Evolutionary conservation across 2,113 vertebrate genomes (phyloP).

Genomic region (Sinosuthora webbiana): DNA sequence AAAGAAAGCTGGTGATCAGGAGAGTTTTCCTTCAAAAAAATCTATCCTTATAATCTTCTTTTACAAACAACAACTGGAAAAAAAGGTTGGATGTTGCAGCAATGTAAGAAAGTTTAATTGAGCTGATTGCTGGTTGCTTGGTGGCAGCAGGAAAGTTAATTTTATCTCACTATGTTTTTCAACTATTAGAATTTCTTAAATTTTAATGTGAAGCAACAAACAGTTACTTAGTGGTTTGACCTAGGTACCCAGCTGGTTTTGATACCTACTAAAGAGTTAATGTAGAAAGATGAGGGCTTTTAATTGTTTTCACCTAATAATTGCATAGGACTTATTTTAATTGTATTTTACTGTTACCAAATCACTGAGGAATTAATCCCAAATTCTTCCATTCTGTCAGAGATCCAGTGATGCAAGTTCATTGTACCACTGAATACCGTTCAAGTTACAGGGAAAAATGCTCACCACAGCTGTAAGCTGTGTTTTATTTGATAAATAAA

Average conservation of each 20-base stretch:
- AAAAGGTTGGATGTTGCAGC: not conserved
- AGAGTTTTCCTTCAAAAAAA: not conserved
- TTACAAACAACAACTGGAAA: not conserved
- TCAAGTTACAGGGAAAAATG: not conserved
- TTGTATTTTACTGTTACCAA: not conserved
- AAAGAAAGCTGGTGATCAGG: not conserved
- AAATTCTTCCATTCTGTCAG: not conserved
- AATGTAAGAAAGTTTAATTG: not conserved
- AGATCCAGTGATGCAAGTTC: fast-evolving
- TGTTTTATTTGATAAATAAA: not conserved
- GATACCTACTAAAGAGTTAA: not conserved
- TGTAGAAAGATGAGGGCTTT: not conserved
- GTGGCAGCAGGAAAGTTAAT: not conserved
- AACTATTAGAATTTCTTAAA: not conserved
- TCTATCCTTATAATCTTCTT: not conserved
- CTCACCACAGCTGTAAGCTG: not conserved
- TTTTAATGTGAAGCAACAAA: not conserved
- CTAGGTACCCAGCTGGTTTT: not conserved
- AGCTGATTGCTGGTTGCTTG: not conserved
- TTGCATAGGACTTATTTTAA: not conserved
- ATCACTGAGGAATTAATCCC: not conserved
- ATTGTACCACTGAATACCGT: fast-evolving
- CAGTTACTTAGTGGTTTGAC: not conserved
- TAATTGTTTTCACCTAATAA: not conserved
- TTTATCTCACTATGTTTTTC: not conserved